phyloP scores from a whole-genome alignment of 2,888 invertebrate genomes.

The Polia nebulosa region DNA sequence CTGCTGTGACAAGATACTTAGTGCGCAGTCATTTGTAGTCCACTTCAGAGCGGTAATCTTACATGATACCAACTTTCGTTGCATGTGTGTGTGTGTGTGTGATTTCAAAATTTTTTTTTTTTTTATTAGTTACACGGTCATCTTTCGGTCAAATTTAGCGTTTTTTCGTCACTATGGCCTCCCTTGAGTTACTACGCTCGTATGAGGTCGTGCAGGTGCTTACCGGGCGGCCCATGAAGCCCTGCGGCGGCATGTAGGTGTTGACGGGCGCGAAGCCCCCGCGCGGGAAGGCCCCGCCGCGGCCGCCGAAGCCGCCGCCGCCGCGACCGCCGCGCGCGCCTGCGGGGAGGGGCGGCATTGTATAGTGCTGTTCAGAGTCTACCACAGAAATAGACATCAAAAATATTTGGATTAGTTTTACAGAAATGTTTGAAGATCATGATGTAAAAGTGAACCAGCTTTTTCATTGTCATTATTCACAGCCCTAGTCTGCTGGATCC shows the following conservation, averaged over 20 bases:
- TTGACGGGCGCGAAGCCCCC: conserved; percentile 87
- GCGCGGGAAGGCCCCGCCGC: conserved; percentile 86
- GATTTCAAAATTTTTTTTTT: too few relatives aligned
- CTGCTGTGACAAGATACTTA: too few relatives aligned
- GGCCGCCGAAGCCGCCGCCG: conserved; percentile 79
- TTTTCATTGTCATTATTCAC: background rate
- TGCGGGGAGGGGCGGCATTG: conserved; percentile 36
- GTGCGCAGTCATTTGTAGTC: too few relatives aligned
- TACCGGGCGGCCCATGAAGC: conserved; percentile 87
- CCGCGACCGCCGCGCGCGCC: conserved; percentile 87
- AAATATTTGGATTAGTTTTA: background rate
- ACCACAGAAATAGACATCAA: background rate
- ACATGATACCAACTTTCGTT: too few relatives aligned
- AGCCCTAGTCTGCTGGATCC: too few relatives aligned
- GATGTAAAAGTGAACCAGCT: background rate
- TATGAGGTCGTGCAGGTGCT: conserved; percentile 31
- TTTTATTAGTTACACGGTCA: too few relatives aligned
- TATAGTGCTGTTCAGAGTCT: conserved; percentile 13
- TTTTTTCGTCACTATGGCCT: background rate
- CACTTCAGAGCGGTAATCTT: too few relatives aligned
- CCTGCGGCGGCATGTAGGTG: conserved; percentile 87
- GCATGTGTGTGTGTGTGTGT: too few relatives aligned
- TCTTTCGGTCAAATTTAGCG: too few relatives aligned
- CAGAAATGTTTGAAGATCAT: background rate
- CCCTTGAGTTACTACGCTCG: conserved; percentile 11